Base-by-base conservation (phyloP, 2,113 vertebrate species). In the Ophthalmolycus amberensis region DNA sequence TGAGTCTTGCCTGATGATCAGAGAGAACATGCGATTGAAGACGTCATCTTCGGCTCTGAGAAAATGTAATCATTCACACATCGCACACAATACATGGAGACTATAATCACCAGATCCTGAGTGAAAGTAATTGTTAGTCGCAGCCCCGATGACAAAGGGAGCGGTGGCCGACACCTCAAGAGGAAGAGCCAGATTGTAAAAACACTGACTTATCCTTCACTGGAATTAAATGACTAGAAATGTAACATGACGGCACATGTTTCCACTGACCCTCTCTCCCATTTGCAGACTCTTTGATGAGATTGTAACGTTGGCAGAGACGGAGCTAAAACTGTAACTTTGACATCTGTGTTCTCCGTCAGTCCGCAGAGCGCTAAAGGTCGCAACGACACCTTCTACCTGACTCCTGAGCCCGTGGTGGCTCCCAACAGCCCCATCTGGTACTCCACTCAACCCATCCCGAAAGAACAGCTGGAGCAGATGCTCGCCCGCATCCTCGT, bases 291-390 rank as follows among this genome's bases (percentile, higher is more conserved):
- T 27, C 10, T 37, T 44, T n/a, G 16, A 44, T 34, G 3, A 12
- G 27, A 54, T 25, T 16, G 2, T 14, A 7, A 18, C 3, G 10
- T 54, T 16, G 5, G 22, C 38, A 46, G n/a, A 20, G 18, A 48
- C 2, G 2, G 11, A 15, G 22, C 48, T 64, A 34, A 76, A 71
- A 52, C 32, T 66, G 29, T 27, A 29, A 46, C 37, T 29, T 52
- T 63, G 63, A 58, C 48, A 42, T 71, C 29, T 64, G 3, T 65
- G 37, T 50, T 87, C 50, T 90, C 89, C 78, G 50, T 27, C 93
- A 99, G 98, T 93, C 98, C 98, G 66, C 98, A 99, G 96, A 99
- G 97, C 86, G 98, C 99, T 93, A 99, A 99, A 96, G 98, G 98
- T 90, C 97, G 98, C 85, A 99, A 99, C 80, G 98, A 99, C 94